Conservation (phyloP, 1,140 invertebrate species). For the Branchinecta lindahli region DNA sequence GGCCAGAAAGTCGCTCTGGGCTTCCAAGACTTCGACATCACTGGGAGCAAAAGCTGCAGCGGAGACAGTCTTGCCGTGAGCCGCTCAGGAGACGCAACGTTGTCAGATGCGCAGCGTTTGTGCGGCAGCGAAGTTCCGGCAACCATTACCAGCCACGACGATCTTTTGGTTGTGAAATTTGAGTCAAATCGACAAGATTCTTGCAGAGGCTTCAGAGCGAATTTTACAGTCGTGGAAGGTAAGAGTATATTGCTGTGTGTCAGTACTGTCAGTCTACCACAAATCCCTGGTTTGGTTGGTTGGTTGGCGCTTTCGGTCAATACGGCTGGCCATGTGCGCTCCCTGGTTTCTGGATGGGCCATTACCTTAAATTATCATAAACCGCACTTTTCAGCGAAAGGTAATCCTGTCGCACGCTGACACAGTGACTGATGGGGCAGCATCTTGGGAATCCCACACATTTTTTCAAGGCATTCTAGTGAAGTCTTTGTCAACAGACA, state of each 20-base stretch:
- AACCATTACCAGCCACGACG: constrained; percentile 14
- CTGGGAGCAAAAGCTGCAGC: constrained; percentile 17
- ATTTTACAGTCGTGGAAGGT: constrained; percentile 20
- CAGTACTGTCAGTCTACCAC: too few relatives aligned
- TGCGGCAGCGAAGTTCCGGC: constrained; percentile 18
- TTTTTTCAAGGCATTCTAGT: too few relatives aligned
- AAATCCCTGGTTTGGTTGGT: too few relatives aligned
- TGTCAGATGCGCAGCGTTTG: constrained; percentile 3
- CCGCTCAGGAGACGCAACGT: neutral
- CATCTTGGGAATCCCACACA: too few relatives aligned
- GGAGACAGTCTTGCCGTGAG: constrained; percentile 19
- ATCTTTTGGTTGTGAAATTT: constrained; percentile 19
- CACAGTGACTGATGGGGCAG: too few relatives aligned
- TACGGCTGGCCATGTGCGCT: too few relatives aligned
- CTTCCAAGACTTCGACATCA: constrained; percentile 25
- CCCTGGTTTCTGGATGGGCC: too few relatives aligned
- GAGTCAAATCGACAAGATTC: constrained; percentile 21
- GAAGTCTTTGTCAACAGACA: too few relatives aligned
- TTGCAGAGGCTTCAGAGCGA: constrained; percentile 21
- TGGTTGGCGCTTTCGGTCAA: too few relatives aligned
- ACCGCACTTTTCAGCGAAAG: too few relatives aligned
- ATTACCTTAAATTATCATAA: too few relatives aligned
- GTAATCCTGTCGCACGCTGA: too few relatives aligned
- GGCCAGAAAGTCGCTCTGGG: constrained; percentile 18
- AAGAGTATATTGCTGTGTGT: neutral